Evolutionary conservation across 2,797 vertebrate genomes (phyloP), one percentile per base, ranked within the genome.

Genomic region (Siniperca undulata): DNA sequence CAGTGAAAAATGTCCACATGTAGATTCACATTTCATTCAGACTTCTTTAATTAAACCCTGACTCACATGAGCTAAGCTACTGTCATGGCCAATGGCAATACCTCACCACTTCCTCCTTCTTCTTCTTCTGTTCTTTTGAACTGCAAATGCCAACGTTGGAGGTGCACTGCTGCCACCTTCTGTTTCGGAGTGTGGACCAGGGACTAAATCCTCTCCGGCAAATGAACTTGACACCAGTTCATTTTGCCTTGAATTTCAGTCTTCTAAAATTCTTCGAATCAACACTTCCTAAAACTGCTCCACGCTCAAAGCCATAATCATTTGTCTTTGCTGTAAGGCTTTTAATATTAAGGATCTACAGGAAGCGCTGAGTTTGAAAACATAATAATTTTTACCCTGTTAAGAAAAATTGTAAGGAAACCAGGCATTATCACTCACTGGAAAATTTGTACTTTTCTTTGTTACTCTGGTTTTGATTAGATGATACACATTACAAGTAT

Each of bases 81-180:
- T 22, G 50, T 20, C 19, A 48, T 1, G 22, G 2, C n/a, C 13
- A 24, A 3, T 2, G 0, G 19, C 38, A 40, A 30, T 1, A 2
- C 10, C 27, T 38, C 66, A 6, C 48, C 13, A 50, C 61, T 11
- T 59, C 48, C 19, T 34, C 7, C 13, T 42, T 60, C 74, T 56
- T 66, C 74, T 56, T 64, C 50, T 58, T 12, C 58, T 61, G 0
- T 11, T 17, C 2, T 62, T 55, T 22, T 7, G 12, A 53, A 8
- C 6, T 17, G 2, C 13, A 74, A 19, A 2, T 5, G 20, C 8
- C 17, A 38, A 3, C n/a, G 3, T 20, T 17, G 0, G 62, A 50
- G 34, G 42, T 0, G 10, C 65, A 22, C 65, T 74, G 27, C 16
- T 4, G 66, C 83, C 79, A 9, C 75, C 83, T 53, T n/a, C 53